Base-by-base conservation (phyloP, 2,797 vertebrate species). In the Anguilla obscura region DNA sequence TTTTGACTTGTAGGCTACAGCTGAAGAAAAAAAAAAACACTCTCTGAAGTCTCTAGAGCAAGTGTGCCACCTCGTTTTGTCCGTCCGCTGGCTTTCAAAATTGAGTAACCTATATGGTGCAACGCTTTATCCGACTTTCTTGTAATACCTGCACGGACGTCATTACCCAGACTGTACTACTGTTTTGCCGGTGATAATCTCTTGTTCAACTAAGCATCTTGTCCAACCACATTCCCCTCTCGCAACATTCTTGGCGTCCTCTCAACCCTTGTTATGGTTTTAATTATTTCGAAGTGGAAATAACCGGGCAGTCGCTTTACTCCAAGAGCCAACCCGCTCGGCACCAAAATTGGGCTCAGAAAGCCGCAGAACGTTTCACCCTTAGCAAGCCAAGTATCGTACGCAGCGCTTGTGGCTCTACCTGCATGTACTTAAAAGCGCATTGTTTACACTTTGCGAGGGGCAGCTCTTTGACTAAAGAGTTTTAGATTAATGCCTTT, bases 191-290 rank as follows among this genome's bases (percentile, higher is more conserved):
- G 58, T 48, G 21, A 21, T 82, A 56, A 48, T 24, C 54, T 30
- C 36, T 88, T 79, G 83, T 80, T 63, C 54, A 16, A 52, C 66
- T 84, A 87, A 84, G 79, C 86, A 90, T 87, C 86, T 89, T 69
- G 84, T 63, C 30, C 52, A 45, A 69, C 84, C 52, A 50, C 89
- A 90, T 90, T 90, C 89, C 76, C 36, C 50, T 27, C 36, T 84
- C 76, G 80, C 58, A 83, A 86, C 86, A 86, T 85, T 71, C n/a
- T 63, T 84, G 76, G 40, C 85, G 40, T 86, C 50, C 45, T 14
- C 16, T 82, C 71, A 80, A 54, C 54, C 30, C 5, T 66, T 52
- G 36, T 58, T 58, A 16, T 80, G 60, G 86, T 74, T 86, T 54
- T 69, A 56, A 84, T 88, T 58, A 27, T 82, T 54, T 54, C 21